These are phyloP conservation scores for Cygnus atratus DNA, from an alignment of 2,113 vertebrate genomes.

Conservation along the genomic window DNA sequence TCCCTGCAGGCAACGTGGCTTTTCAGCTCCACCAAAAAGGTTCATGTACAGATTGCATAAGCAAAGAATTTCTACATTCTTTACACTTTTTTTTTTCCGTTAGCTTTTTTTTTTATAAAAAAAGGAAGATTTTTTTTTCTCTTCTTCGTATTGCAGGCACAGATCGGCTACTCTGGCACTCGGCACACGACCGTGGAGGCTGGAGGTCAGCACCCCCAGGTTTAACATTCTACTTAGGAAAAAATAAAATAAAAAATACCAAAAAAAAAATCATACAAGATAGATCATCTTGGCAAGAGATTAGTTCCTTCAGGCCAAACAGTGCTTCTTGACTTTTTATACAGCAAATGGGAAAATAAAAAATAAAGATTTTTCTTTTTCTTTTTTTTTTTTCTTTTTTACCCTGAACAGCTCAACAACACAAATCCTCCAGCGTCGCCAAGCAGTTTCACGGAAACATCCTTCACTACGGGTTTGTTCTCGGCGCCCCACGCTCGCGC, in stretches of 20 bases:
- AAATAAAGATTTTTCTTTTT: background rate
- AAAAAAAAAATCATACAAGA: background rate
- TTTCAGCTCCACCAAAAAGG: slow-evolving; percentile 72
- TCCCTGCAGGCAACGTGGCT: slow-evolving; percentile 70
- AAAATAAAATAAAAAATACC: background rate
- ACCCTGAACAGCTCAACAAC: slow-evolving; percentile 54
- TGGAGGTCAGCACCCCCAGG: background rate
- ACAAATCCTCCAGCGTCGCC: slow-evolving; percentile 31
- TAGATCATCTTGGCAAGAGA: slow-evolving; percentile 67
- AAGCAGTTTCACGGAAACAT: slow-evolving; percentile 33
- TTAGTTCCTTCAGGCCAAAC: slow-evolving; percentile 74
- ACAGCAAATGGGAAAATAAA: slow-evolving; percentile 45
- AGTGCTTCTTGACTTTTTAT: slow-evolving; percentile 74
- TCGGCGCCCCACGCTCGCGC: background rate
- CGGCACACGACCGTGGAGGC: background rate
- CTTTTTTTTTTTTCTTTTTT: background rate
- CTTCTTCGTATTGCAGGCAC: slow-evolving; percentile 70
- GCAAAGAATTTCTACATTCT: slow-evolving; percentile 71
- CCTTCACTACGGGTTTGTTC: slow-evolving; percentile 8
- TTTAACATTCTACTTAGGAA: slow-evolving; percentile 52
- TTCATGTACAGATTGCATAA: slow-evolving; percentile 71
- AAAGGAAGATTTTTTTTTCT: background rate
- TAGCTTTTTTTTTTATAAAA: background rate
- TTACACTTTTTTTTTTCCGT: slow-evolving; percentile 4
- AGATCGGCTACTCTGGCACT: slow-evolving; percentile 65